phyloP scores from a whole-genome alignment of 2,888 invertebrate species.

The Lasioglossum oenotherae region DNA sequence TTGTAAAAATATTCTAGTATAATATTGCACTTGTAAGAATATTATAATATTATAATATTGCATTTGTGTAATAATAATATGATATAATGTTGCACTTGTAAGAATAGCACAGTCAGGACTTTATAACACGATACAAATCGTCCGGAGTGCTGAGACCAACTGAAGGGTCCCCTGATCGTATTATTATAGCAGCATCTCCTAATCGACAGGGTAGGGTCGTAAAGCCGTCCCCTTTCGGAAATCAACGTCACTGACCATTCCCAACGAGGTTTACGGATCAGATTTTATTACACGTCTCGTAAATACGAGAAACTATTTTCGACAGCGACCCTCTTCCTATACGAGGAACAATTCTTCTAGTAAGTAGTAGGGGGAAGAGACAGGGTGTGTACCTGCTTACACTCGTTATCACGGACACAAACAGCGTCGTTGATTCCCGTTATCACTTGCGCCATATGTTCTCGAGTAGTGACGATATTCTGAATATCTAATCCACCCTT shows the following conservation, averaged over 20 bases:
- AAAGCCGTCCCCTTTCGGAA: not conserved
- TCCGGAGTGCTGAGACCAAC: not conserved
- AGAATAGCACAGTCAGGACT: not conserved
- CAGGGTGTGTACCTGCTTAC: not conserved
- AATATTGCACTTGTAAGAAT: too few species aligned
- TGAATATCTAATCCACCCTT: constrained; percentile 2
- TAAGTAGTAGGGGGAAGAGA: not conserved
- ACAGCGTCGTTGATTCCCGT: not conserved
- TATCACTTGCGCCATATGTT: not conserved
- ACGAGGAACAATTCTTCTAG: not conserved
- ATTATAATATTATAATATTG: too few species aligned
- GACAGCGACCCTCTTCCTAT: not conserved
- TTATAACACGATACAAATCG: not conserved
- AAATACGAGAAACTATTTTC: not conserved
- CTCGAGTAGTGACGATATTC: not conserved
- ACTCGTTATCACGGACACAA: not conserved
- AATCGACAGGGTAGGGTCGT: not conserved
- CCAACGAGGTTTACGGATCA: not conserved
- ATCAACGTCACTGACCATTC: not conserved
- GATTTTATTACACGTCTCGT: not conserved
- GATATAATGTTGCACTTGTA: too few species aligned
- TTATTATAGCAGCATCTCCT: not conserved
- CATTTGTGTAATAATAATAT: too few species aligned
- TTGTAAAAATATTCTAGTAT: too few species aligned
- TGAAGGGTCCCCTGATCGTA: not conserved